Conservation (phyloP, 1,140 invertebrate genomes). For the Diabrotica virgifera region DNA sequence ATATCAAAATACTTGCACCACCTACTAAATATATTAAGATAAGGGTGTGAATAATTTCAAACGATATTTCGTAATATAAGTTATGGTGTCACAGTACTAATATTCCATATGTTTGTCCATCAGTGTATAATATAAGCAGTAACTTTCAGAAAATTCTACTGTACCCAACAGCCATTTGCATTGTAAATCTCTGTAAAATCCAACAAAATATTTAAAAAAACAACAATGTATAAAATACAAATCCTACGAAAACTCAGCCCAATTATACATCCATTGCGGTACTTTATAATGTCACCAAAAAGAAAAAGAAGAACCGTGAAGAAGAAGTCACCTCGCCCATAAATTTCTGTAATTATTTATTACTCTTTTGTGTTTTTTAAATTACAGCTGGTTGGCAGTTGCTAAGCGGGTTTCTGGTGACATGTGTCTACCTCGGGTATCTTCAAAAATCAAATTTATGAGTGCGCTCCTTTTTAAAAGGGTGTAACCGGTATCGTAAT, state of each 20-base stretch:
- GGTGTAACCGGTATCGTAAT: constrained; percentile 14
- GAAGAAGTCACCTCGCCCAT: constrained; percentile 27
- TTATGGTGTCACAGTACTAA: no score
- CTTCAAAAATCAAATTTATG: constrained; percentile 16
- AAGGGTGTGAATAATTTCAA: no score
- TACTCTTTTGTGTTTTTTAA: constrained; percentile 32
- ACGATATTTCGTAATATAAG: no score
- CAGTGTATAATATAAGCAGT: no score
- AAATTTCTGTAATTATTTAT: constrained; percentile 35
- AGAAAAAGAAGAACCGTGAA: neutral
- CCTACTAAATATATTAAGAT: no score
- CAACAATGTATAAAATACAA: neutral
- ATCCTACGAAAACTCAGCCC: neutral
- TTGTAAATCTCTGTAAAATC: no score
- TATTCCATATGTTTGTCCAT: no score
- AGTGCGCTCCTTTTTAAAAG: neutral
- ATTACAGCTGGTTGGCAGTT: constrained; percentile 39
- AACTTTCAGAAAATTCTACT: no score
- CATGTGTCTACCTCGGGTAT: constrained; percentile 28
- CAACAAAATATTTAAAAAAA: neutral
- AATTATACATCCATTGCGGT: constrained; percentile 1
- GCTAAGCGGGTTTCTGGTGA: constrained; percentile 32
- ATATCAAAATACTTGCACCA: no score
- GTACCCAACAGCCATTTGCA: no score
- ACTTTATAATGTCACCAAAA: constrained; percentile 12